phyloP scores from a whole-genome alignment of 2,113 vertebrate species.

The Strix uralensis region DNA sequence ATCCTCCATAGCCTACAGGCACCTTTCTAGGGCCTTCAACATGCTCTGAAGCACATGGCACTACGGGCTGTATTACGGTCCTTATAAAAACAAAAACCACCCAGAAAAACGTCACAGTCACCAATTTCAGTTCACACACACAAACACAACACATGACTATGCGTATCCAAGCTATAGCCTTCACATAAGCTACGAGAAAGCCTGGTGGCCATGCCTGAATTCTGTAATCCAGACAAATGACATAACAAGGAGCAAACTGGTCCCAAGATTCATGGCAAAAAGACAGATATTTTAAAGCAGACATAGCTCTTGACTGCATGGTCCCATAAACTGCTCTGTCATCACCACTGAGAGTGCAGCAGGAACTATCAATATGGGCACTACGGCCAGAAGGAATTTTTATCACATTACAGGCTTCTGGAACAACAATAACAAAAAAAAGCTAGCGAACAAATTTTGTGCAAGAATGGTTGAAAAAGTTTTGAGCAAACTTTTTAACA shows the following conservation, averaged over 20 bases:
- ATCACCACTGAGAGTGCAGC: not conserved
- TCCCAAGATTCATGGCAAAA: not conserved
- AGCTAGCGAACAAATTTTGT: not conserved
- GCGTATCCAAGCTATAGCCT: not conserved
- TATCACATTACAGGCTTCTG: not conserved
- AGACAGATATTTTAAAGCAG: not conserved
- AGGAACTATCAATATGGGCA: not conserved
- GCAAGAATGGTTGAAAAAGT: not conserved
- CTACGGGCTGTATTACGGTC: accelerated
- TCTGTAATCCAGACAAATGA: not conserved
- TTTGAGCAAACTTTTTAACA: not conserved
- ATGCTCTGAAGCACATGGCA: not conserved
- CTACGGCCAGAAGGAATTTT: not conserved
- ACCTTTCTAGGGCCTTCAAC: not conserved
- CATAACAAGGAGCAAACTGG: not conserved
- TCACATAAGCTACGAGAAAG: accelerated
- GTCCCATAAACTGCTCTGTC: not conserved
- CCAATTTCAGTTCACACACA: not conserved
- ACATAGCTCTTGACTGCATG: not conserved
- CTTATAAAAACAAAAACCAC: not conserved
- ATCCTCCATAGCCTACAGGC: not conserved
- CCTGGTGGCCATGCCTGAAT: not conserved
- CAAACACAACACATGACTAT: accelerated
- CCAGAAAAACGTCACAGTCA: not conserved
- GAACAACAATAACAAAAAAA: not conserved